Evolutionary conservation across 2,888 invertebrate genomes (phyloP).

Genomic region (Ernsta delagoae): DNA sequence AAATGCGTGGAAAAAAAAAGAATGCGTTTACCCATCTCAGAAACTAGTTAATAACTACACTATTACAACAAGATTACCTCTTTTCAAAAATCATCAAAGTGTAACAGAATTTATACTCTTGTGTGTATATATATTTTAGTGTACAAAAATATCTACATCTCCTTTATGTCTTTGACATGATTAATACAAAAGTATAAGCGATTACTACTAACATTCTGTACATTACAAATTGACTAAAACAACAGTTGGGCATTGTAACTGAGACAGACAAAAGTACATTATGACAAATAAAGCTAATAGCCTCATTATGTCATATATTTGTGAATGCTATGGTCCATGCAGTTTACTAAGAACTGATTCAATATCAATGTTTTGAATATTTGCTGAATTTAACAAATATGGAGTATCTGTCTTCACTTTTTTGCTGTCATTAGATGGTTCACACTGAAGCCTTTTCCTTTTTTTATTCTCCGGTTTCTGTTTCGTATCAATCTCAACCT

Average conservation of each 20-base stretch:
- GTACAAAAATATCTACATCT: not conserved
- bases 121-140: too few relatives aligned
- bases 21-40: too few relatives aligned
- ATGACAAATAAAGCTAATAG: constrained; percentile 6
- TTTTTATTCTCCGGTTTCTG: constrained; percentile 59
- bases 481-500: constrained; percentile 45
- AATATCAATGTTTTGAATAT: constrained; percentile 77
- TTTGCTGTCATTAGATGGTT: constrained; percentile 58
- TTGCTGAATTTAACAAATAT: constrained; percentile 65
- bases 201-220: too few relatives aligned
- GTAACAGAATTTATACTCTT: not conserved
- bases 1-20: too few relatives aligned
- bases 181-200: not conserved
- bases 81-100: not conserved
- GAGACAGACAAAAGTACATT: not conserved
- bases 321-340: constrained; percentile 65
- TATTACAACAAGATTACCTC: too few relatives aligned
- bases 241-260: not conserved
- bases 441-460: constrained; percentile 63
- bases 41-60: too few relatives aligned
- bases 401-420: constrained; percentile 65
- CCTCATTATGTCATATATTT: constrained; percentile 7
- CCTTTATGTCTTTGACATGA: not conserved
- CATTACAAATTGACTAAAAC: not conserved
- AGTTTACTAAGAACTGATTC: constrained; percentile 76